Evolutionary conservation across 2,797 vertebrate species (phyloP), one percentile per base, ranked within the genome.

Genomic region (Alectoris magna): DNA sequence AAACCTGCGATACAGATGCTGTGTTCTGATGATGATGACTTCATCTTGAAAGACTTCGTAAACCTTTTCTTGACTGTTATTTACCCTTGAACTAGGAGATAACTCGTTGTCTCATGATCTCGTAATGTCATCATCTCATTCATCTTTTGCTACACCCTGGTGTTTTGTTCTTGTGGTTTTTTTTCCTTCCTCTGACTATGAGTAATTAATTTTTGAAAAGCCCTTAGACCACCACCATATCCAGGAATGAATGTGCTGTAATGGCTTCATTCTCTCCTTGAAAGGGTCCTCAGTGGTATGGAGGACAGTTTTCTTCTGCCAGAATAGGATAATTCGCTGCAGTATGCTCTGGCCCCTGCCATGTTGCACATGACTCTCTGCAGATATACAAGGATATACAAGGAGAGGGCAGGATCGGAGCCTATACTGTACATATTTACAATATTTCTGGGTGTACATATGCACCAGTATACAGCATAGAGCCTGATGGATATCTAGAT

Each of bases 141-240:
- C 44, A 39, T 31, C 46, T 84, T 91, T 74, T 78, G 29, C 69
- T 62, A 41, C 22, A 92, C n/a, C 18, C n/a, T 58, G 56, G 27
- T 31, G 27, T 55, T 58, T 58, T 34, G n/a, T 22, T 55, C 9
- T 58, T 34, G 18, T 13, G 71, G 71, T 80, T 38, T 80, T 38
- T 82, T 88, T 80, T 72, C 18, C 70, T 49, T 82, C 41, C 83
- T 89, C 59, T 76, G 49, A 64, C 43, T 59, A 39, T 24, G 60
- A 75, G 53, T 82, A 82, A 73, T 84, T 84, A 29, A 77, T 77
- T 68, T 82, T 43, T 67, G 48, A 94, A 69, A 72, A 91, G 43
- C 60, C 87, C 60, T 66, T 85, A 84, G 39, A 49, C n/a, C 26
- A 26, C 53, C 48, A 18, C 53, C 10, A 22, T 67, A 27, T 4